These are phyloP conservation scores for Bucorvus abyssinicus DNA, from an alignment of 2,797 vertebrate genomes.

Conservation along the genomic window DNA sequence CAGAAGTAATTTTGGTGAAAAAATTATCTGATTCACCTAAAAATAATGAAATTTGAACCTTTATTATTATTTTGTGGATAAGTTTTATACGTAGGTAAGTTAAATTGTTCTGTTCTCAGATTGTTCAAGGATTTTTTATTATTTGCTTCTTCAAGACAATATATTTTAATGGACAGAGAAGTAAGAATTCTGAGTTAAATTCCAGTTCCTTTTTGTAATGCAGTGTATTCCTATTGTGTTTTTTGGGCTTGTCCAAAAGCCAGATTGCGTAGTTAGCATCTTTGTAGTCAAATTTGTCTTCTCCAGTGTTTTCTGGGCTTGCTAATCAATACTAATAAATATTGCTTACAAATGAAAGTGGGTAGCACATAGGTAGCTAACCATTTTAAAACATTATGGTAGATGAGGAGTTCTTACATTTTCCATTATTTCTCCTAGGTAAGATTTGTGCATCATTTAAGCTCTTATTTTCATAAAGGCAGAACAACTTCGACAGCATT, in stretches of 20 bases:
- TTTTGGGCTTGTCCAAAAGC: neutral
- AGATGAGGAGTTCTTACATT: neutral
- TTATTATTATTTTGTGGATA: neutral
- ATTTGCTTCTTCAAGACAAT: neutral
- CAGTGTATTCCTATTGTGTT: too few species aligned
- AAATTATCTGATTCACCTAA: neutral
- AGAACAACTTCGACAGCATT: constrained; percentile 93
- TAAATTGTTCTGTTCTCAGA: neutral
- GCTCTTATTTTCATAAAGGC: constrained; percentile 74
- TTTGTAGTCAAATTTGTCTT: neutral
- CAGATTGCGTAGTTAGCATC: neutral
- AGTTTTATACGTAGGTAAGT: neutral
- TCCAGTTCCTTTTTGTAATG: neutral
- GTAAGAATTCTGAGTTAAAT: neutral
- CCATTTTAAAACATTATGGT: neutral
- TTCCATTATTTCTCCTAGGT: neutral
- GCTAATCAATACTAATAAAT: neutral
- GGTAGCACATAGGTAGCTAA: neutral
- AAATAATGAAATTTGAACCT: neutral
- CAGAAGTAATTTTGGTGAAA: neutral
- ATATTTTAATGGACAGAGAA: neutral
- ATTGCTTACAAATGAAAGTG: neutral
- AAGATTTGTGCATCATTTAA: neutral
- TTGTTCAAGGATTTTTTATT: neutral
- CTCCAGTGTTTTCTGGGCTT: neutral